These are phyloP conservation scores for Diarsia dahlii DNA, from an alignment of 2,888 invertebrate species.

Conservation along the genomic window DNA sequence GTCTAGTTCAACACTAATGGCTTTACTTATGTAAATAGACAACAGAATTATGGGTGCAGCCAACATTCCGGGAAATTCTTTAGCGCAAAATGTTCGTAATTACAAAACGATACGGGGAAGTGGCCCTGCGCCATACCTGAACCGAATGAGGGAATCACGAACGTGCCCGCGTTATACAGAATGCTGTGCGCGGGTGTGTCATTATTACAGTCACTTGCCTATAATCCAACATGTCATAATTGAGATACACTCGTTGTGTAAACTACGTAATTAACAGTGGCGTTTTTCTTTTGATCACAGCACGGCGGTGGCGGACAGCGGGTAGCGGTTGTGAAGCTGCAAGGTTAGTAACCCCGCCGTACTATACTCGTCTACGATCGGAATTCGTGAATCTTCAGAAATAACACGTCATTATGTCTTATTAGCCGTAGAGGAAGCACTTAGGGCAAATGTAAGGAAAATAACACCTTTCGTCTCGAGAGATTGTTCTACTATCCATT, in stretches of 20 bases:
- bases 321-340: slow-evolving; percentile 81
- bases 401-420: slow-evolving; percentile 88
- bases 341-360: slow-evolving; percentile 87
- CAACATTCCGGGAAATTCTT: slow-evolving; percentile 73
- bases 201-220: slow-evolving; percentile 81
- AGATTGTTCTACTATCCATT: slow-evolving; percentile 82
- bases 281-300: slow-evolving; percentile 84
- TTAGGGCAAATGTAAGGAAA: slow-evolving; percentile 87
- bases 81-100: slow-evolving; percentile 75
- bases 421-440: slow-evolving; percentile 88
- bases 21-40: slow-evolving; percentile 73
- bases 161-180: slow-evolving; percentile 66
- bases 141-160: slow-evolving; percentile 71
- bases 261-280: slow-evolving; percentile 82
- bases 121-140: slow-evolving; percentile 65
- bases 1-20: slow-evolving; percentile 71
- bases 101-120: slow-evolving; percentile 76
- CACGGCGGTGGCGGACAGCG: slow-evolving; percentile 80
- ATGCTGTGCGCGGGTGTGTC: slow-evolving; percentile 69
- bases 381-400: slow-evolving; percentile 89
- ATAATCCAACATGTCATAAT: slow-evolving; percentile 82
- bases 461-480: slow-evolving; percentile 82
- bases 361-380: slow-evolving; percentile 83
- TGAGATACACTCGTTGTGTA: slow-evolving; percentile 79
- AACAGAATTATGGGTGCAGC: slow-evolving; percentile 68